These are phyloP conservation scores for Noctua pronuba DNA, from an alignment of 2,888 invertebrate species.

Conservation along the genomic window DNA sequence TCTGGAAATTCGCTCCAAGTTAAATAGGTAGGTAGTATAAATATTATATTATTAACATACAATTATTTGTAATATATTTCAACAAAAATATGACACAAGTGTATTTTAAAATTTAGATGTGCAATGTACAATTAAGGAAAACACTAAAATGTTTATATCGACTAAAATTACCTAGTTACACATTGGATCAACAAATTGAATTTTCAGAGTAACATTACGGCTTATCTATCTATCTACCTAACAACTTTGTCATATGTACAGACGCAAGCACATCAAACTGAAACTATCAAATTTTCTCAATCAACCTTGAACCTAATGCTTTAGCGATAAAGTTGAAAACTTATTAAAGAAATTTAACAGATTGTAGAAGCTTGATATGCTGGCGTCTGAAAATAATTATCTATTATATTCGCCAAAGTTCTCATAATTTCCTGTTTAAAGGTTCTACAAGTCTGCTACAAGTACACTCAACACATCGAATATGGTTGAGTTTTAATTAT, in stretches of 20 bases:
- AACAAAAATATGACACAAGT: conserved; percentile 54
- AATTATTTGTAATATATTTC: conserved; percentile 39
- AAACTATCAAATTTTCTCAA: too few relatives aligned
- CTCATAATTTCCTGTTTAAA: conserved; percentile 25
- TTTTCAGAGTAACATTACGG: conserved; percentile 37
- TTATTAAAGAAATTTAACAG: too few relatives aligned
- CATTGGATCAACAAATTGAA: conserved; percentile 46
- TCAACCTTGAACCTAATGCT: too few relatives aligned
- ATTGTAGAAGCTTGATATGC: too few relatives aligned
- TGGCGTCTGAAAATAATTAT: not conserved
- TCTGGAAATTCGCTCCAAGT: conserved; percentile 53
- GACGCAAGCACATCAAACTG: too few relatives aligned
- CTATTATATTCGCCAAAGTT: conserved; percentile 24
- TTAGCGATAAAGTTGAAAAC: too few relatives aligned
- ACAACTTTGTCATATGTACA: conserved; percentile 37
- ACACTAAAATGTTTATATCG: conserved; percentile 49
- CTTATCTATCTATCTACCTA: conserved; percentile 43
- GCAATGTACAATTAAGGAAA: conserved; percentile 51
- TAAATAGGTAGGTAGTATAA: conserved; percentile 41
- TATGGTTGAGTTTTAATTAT: conserved; percentile 25
- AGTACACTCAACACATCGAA: conserved; percentile 42
- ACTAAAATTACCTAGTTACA: conserved; percentile 44
- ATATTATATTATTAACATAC: conserved; percentile 35
- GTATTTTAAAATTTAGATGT: conserved; percentile 41
- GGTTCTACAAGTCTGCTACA: conserved; percentile 28